These are phyloP conservation scores for Condylostylus longicornis DNA, from an alignment of 1,140 invertebrate genomes.

Conservation along the genomic window DNA sequence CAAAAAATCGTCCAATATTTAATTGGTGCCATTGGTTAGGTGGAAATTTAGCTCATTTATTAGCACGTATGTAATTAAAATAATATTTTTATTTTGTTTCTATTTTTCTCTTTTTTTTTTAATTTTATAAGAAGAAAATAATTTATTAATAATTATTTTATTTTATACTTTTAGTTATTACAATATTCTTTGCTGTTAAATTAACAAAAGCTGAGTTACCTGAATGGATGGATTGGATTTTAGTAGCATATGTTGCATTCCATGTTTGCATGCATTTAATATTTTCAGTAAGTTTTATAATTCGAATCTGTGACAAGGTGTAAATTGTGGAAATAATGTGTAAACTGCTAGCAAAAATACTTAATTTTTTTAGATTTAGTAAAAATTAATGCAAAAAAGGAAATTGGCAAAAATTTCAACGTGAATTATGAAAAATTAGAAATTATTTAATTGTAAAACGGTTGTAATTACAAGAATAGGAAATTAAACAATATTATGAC, in stretches of 20 bases:
- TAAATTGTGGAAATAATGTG: not conserved
- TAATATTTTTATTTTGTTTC: not conserved
- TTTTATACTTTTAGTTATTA: slow-evolving; percentile 55
- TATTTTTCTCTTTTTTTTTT: not conserved
- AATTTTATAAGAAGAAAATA: not conserved
- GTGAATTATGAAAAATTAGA: too few species aligned
- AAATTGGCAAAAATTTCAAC: too few species aligned
- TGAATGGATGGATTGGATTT: slow-evolving; percentile 69
- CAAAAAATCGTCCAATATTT: slow-evolving; percentile 65
- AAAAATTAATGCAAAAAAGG: too few species aligned
- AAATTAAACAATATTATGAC: too few species aligned
- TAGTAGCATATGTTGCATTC: slow-evolving; percentile 76
- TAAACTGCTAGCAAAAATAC: not conserved
- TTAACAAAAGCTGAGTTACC: slow-evolving; percentile 72
- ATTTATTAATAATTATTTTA: slow-evolving; percentile 1
- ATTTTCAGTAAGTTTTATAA: slow-evolving; percentile 57
- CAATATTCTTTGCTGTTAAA: slow-evolving; percentile 81
- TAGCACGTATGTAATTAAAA: slow-evolving; percentile 55
- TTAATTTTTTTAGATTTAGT: too few species aligned
- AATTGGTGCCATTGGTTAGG: slow-evolving; percentile 92
- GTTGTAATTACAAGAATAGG: too few species aligned
- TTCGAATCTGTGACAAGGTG: slow-evolving; percentile 10
- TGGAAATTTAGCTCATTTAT: slow-evolving; percentile 82
- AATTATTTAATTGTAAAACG: too few species aligned
- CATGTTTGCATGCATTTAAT: slow-evolving; percentile 80